phyloP scores from a whole-genome alignment of 2,888 invertebrate species.

The Ryuthela nishihirai region DNA sequence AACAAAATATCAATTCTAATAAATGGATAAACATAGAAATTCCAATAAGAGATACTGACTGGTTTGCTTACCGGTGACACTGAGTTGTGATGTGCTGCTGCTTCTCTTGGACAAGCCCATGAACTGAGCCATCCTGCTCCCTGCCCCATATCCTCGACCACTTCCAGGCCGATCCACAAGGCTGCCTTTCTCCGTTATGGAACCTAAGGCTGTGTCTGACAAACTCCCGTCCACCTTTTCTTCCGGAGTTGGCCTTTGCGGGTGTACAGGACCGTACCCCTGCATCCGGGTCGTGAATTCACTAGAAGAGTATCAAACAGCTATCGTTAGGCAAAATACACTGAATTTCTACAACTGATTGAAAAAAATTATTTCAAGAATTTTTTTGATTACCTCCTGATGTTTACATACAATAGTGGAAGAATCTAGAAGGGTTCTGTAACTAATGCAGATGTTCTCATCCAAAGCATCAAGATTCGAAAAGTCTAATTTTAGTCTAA shows the following conservation, averaged over 20 bases:
- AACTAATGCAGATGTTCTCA: too few relatives aligned
- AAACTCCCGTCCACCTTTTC: slow-evolving; percentile 72
- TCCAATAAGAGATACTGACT: too few relatives aligned
- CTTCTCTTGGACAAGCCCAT: slow-evolving; percentile 89
- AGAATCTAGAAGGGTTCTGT: too few relatives aligned
- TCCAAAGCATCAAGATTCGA: too few relatives aligned
- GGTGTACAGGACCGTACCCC: slow-evolving; percentile 28
- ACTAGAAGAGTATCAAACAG: too few relatives aligned
- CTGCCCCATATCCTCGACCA: slow-evolving; percentile 3
- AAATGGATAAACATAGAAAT: too few relatives aligned
- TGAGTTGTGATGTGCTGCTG: slow-evolving; percentile 92
- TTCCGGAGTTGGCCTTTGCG: slow-evolving; percentile 43
- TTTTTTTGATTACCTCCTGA: too few relatives aligned
- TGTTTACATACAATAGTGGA: too few relatives aligned
- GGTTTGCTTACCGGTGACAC: slow-evolving; percentile 82
- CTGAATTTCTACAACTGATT: too few relatives aligned
- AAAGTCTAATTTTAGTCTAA: too few relatives aligned
- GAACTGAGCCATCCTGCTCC: background rate
- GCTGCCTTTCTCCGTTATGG: slow-evolving; percentile 53
- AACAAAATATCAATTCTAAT: too few relatives aligned
- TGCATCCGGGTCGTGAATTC: slow-evolving; percentile 52
- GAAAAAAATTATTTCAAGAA: too few relatives aligned
- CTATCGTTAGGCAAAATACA: background rate
- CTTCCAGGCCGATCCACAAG: slow-evolving; percentile 23
- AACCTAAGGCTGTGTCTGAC: slow-evolving; percentile 87